Evolutionary conservation across 2,113 vertebrate genomes (phyloP), one percentile per base, ranked within the genome.

Genomic region (Chamaea fasciata): DNA sequence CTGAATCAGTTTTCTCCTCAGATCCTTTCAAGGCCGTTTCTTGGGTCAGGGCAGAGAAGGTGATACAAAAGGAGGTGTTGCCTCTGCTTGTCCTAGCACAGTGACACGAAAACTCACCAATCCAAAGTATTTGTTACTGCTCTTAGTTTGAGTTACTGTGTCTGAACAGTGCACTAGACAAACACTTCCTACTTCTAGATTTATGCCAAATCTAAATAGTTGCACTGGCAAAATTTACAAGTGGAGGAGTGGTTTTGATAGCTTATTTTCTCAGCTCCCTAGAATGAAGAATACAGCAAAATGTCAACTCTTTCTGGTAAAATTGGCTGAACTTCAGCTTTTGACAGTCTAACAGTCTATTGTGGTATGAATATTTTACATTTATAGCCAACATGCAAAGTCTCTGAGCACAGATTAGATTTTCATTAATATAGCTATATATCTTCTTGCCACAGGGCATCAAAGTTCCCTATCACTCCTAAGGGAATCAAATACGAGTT

Each of bases 311-410:
- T 85, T 88, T 56, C 28, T 90, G 50, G 63, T 86, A 92, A 95
- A 95, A 91, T 5, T 94, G 92, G 53, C 85, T 88, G 76, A 94
- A 95, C 67, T 88, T 93, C 93, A 91, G n/a, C 39, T 87, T 94
- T 92, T 93, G 65, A 93, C 52, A 87, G 52, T 89, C 49, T 87
- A 89, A 78, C 64, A 82, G 69, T 59, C 90, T 93, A 95, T 85
- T 96, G 94, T 96, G 78, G 49, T 85, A 75, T 78, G 92, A 89
- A 74, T 92, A 83, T 95, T 96, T 95, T 83, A 94, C 67, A 88
- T 79, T 91, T 83, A 49, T 41, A 95, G 44, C 53, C 70, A 83
- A 70, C 28, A 71, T 49, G 70, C 44, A 77, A 74, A 79, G 70
- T 71, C 44, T 91, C 90, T 85, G 70, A 96, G 87, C 57, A 94